Evolutionary conservation across 2,888 invertebrate species (phyloP).

Genomic region (Nebria salina): DNA sequence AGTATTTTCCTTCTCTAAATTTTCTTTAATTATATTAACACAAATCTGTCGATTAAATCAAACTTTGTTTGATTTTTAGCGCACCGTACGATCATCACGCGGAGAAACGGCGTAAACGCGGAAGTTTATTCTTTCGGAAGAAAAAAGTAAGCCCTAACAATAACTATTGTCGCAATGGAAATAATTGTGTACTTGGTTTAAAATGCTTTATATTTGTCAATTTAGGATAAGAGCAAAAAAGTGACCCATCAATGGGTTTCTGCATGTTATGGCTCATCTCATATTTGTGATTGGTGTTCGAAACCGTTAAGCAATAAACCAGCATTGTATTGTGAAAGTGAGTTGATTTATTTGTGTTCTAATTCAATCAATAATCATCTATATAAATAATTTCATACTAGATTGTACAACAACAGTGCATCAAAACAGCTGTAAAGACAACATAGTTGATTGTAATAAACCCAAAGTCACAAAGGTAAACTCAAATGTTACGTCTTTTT

Average conservation of each 20-base stretch:
- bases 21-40: background rate
- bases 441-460: conserved; percentile 84
- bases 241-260: conserved; percentile 80
- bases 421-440: conserved; percentile 88
- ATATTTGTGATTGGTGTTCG: conserved; percentile 80
- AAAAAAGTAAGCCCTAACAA: conserved; percentile 72
- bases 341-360: conserved; percentile 57
- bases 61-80: conserved; percentile 56
- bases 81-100: conserved; percentile 77
- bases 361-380: background rate
- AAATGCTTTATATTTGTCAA: conserved; percentile 47
- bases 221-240: conserved; percentile 80
- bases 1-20: background rate
- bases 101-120: conserved; percentile 87
- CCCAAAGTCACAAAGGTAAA: conserved; percentile 72
- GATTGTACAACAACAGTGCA: conserved; percentile 89
- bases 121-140: conserved; percentile 90
- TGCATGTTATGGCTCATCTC: conserved; percentile 71
- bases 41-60: background rate
- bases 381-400: conserved; percentile 60
- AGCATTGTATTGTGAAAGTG: conserved; percentile 86
- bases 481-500: background rate
- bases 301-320: conserved; percentile 82
- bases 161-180: conserved; percentile 9
- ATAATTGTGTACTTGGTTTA: background rate